These are phyloP conservation scores for Agonopterix heracliana DNA, from an alignment of 2,888 invertebrate genomes.

Conservation along the genomic window DNA sequence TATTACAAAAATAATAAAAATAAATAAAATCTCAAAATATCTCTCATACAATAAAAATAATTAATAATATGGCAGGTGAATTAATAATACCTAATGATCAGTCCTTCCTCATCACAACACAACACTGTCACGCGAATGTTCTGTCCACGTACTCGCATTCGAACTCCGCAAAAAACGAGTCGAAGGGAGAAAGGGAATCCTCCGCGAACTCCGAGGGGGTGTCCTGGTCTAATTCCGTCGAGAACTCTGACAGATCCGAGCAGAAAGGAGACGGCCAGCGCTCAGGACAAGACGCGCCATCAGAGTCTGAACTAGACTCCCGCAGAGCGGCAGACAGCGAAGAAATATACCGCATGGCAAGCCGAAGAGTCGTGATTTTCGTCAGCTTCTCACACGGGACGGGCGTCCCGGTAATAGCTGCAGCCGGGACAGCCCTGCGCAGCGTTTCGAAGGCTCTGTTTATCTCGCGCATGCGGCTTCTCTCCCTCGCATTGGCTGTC, in stretches of 20 bases:
- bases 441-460: conserved; percentile 92
- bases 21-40: conserved; percentile 54
- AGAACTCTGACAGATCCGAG: conserved; percentile 74
- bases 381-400: conserved; percentile 87
- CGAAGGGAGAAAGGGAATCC: conserved; percentile 77
- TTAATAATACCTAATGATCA: conserved; percentile 49
- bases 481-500: conserved; percentile 92
- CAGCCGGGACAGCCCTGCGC: conserved; percentile 83
- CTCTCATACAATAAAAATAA: conserved; percentile 50
- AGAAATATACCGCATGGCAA: conserved; percentile 92
- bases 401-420: conserved; percentile 68
- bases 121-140: conserved; percentile 49
- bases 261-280: conserved; percentile 66
- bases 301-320: conserved; percentile 11
- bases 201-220: conserved; percentile 69
- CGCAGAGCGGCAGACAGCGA: conserved; percentile 82
- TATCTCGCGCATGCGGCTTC: conserved; percentile 92
- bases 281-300: conserved; percentile 33
- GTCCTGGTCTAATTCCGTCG: conserved; percentile 63
- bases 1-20: conserved; percentile 51
- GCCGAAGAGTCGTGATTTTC: conserved; percentile 90
- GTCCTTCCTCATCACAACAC: conserved; percentile 19
- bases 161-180: conserved; percentile 72
- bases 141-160: conserved; percentile 68
- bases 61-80: conserved; percentile 67